Base-by-base conservation (phyloP, 2,888 invertebrate species). In the Thymelicus sylvestris region DNA sequence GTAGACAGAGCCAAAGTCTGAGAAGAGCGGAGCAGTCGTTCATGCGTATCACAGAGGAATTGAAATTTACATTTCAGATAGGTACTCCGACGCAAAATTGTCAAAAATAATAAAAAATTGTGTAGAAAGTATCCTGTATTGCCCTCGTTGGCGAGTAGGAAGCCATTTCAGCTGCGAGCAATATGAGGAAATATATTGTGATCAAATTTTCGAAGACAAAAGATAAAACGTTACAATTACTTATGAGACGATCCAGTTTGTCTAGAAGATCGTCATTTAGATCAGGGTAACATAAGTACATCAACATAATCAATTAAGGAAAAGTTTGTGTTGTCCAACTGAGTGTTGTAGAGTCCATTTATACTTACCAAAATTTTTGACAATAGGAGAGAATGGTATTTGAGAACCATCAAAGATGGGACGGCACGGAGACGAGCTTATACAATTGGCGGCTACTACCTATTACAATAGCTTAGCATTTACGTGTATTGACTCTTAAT, bases 231-330 rank as follows among this genome's bases (percentile, higher is more conserved):
- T 52, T 15, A n/a, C n/a, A 52, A 15, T 15, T 52, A 52, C 15
- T 52, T 4, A 12, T 12, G 4, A 52, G 0, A 15, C 52, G 52
- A 3, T 52, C 52, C 52, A 52, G 52, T 15, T 52, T 52, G 15
- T 15, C 15, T 19, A 19, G 19, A 19, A 1, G 19, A 19, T 19
- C 19, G 0, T 19, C 19, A 0, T 19, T 19, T 19, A 19, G 19
- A 19, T 19, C 19, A 19, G 19, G 2, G 19, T 19, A 19, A 19
- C 19, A 19, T 19, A n/a, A n/a, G n/a, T n/a, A 19, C 60, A 60
- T 39, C 60, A 5, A 1, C 39, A 15, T 61, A 67, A 38, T 67
- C 67, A 6, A 67, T 38, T 38, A 1, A 67, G 7, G n/a, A 61
- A 61, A 38, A 67, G n/a, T n/a, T n/a, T n/a, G n/a, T n/a, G n/a